Conservation (phyloP, 2,113 vertebrate species). For the Ardeotis arabs region DNA sequence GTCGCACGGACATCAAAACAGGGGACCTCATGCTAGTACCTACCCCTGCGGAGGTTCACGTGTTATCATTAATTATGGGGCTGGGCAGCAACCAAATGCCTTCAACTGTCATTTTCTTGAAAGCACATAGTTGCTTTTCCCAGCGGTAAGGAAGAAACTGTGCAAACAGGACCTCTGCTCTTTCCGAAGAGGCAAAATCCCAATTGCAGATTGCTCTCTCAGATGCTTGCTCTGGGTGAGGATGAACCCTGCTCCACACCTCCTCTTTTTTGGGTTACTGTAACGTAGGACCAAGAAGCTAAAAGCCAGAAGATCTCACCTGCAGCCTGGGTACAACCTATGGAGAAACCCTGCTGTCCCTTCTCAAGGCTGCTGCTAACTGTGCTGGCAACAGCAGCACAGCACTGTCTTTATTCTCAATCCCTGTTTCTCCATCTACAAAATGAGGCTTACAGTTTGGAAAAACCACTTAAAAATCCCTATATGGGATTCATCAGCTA, state of each 20-base stretch:
- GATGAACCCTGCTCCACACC: not conserved
- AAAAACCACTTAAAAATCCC: not conserved
- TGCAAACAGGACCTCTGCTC: not conserved
- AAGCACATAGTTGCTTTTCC: fast-evolving
- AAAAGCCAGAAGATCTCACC: not conserved
- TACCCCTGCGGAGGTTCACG: not conserved
- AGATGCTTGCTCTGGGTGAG: not conserved
- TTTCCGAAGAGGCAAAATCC: not conserved
- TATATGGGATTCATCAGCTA: not conserved
- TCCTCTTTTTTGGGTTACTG: not conserved
- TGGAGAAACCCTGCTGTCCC: not conserved
- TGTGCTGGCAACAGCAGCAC: not conserved
- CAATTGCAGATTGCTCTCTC: too few species aligned
- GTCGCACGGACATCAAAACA: not conserved
- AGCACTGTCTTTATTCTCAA: not conserved
- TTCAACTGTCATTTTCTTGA: not conserved
- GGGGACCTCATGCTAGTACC: not conserved
- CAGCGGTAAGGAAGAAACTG: not conserved
- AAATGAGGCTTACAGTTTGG: not conserved
- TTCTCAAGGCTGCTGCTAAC: not conserved
- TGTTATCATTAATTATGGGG: not conserved
- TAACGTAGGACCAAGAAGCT: not conserved
- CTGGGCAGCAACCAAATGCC: not conserved
- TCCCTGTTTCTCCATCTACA: not conserved
- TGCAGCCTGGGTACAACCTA: not conserved